Evolutionary conservation across 1,140 invertebrate genomes (phyloP).

Genomic region (Nasonia vitripennis): DNA sequence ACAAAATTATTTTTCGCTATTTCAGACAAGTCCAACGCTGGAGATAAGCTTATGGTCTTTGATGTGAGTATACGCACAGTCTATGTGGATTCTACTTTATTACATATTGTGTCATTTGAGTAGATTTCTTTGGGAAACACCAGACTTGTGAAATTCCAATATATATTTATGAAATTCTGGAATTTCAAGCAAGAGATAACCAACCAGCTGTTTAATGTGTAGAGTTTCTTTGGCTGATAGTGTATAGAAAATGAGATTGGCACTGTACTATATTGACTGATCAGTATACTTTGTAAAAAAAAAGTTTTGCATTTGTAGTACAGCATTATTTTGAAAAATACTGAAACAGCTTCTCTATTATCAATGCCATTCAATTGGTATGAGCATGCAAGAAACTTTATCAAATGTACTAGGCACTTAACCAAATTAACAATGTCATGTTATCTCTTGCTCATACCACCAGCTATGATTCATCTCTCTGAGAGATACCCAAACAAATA

Average conservation of each 20-base stretch:
- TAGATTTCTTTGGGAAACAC: too few relatives aligned
- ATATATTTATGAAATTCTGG: not conserved
- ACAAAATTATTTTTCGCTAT: conserved; percentile 45
- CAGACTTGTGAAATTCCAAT: not conserved
- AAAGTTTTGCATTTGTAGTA: too few relatives aligned
- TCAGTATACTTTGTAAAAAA: too few relatives aligned
- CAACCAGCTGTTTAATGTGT: not conserved
- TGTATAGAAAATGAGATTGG: not conserved
- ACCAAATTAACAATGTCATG: not conserved
- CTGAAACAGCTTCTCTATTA: not conserved
- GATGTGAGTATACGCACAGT: conserved; percentile 67
- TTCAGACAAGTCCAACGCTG: conserved; percentile 72
- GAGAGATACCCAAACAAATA: conserved; percentile 4
- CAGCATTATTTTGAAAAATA: not conserved
- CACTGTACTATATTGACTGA: too few relatives aligned
- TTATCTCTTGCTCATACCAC: conserved; percentile 12
- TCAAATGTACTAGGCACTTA: not conserved
- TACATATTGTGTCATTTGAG: not conserved
- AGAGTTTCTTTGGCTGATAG: not conserved
- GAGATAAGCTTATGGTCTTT: conserved; percentile 67
- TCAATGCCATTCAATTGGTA: not conserved
- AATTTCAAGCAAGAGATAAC: conserved; percentile 2
- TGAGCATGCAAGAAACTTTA: not conserved
- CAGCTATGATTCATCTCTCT: conserved; percentile 15
- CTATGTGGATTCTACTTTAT: not conserved